Evolutionary conservation across 2,888 invertebrate genomes (phyloP), one percentile per base, ranked within the genome.

Genomic region (Flabesymbios commensalis): DNA sequence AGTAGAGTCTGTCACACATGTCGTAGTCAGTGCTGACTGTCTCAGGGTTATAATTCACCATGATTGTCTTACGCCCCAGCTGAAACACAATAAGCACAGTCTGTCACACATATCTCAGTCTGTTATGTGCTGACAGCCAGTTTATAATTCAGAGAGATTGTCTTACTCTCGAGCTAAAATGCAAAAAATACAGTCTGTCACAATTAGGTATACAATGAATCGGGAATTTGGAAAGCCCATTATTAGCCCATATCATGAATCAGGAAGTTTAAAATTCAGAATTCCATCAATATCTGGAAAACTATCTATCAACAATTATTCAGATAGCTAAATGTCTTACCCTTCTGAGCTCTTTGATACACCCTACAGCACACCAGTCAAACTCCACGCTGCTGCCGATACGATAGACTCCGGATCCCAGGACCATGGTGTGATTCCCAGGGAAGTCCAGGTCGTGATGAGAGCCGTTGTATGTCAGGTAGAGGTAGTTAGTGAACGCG

Each of bases 21-120:
- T 99, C 99, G 78, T 99, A 99, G 83, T 99, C 99, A 0, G 99
- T 99, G 82, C 96, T 96, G 2, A 99, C 99, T 0, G 99, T 99
- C 85, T 99, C 99, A 0, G 99, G 99, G 83, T 99, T 99, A 79
- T 94, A 99, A 83, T 99, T 99, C 0, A 99, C 88, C 97, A 99
- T 99, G 32, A 99, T 93, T 0, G 98, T 98, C 73, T 93, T 91
- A 71, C 88, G 89, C 1, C 90, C 90, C 63, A 96, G 87, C 80
- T 83, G 66, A 51, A 63, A 26, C 24, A 24, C 22, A 41, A 58
- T 14, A 51, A 17, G 28, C 22, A 43, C 14, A 2, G 2, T 17
- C n/a, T n/a, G n/a, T n/a, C n/a, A n/a, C n/a, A n/a, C n/a, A n/a
- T n/a, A n/a, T n/a, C n/a, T n/a, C n/a, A n/a, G n/a, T n/a, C n/a